Percentiles rank a stretch among this genome's conserved stretches.
These are phyloP conservation scores for Illadopsis cleaveri DNA, from an alignment of 2,113 vertebrate species.

Conservation along the genomic window DNA sequence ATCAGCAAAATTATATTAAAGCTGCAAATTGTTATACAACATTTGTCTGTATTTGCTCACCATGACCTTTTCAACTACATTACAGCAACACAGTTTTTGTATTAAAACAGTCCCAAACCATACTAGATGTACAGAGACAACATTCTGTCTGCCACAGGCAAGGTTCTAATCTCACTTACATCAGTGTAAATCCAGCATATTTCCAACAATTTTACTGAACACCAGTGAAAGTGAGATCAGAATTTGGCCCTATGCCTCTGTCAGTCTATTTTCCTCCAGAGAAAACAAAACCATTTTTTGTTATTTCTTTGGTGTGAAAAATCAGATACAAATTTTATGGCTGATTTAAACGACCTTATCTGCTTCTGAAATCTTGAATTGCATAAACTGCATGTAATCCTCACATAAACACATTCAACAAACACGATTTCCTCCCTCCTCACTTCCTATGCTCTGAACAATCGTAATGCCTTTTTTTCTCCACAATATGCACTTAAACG, in stretches of 20 bases:
- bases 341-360: constrained; percentile 44
- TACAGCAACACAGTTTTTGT: neutral
- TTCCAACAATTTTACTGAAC: constrained; percentile 38
- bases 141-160: neutral
- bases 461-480: constrained; percentile 64
- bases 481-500: constrained; percentile 61
- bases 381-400: constrained; percentile 42
- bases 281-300: constrained; percentile 53
- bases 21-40: neutral
- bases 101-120: neutral
- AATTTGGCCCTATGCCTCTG: constrained; percentile 42
- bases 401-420: constrained; percentile 64
- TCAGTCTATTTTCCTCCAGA: constrained; percentile 30
- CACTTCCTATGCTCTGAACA: constrained; percentile 50
- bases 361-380: constrained; percentile 49
- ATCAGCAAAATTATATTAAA: neutral
- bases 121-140: neutral
- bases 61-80: neutral
- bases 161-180: constrained; percentile 45
- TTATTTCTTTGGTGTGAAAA: constrained; percentile 55
- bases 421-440: neutral
- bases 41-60: neutral
- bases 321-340: constrained; percentile 51
- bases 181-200: constrained; percentile 52
- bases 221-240: constrained; percentile 40